Evolutionary conservation across 2,797 vertebrate species (phyloP).

Genomic region (Sparus aurata): DNA sequence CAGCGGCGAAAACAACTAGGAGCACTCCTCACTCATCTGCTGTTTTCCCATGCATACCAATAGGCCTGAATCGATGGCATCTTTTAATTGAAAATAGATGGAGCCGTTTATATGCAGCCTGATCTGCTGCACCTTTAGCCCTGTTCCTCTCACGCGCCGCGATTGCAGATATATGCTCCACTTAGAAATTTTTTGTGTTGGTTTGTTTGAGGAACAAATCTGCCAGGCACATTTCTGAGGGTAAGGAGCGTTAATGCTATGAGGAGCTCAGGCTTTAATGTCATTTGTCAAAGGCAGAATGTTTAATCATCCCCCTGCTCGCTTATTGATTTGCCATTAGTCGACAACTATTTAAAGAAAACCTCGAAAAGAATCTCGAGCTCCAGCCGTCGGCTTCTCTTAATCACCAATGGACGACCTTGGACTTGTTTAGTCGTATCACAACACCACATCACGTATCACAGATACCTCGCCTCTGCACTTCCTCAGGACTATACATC

Average conservation of each 20-base stretch:
- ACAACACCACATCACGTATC: slow-evolving; percentile 59
- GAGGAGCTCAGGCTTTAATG: slow-evolving; percentile 69
- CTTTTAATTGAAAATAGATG: slow-evolving; percentile 85
- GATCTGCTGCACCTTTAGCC: slow-evolving; percentile 74
- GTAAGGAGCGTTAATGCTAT: slow-evolving; percentile 42
- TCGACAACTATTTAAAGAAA: slow-evolving; percentile 83
- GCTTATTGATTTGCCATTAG: slow-evolving; percentile 87
- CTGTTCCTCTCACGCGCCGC: background rate
- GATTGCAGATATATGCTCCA: slow-evolving; percentile 53
- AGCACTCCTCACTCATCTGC: slow-evolving; percentile 74
- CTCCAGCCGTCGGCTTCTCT: slow-evolving; percentile 63
- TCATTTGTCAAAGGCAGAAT: slow-evolving; percentile 84
- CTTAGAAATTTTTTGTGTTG: slow-evolving; percentile 45
- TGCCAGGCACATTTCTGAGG: slow-evolving; percentile 50
- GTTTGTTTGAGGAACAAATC: slow-evolving; percentile 42
- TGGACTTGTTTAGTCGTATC: slow-evolving; percentile 74
- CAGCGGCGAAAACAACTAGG: slow-evolving; percentile 61
- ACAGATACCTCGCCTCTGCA: slow-evolving; percentile 51
- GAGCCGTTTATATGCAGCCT: slow-evolving; percentile 78
- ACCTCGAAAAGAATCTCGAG: slow-evolving; percentile 71
- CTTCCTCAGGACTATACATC: slow-evolving; percentile 65
- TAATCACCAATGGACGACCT: slow-evolving; percentile 79
- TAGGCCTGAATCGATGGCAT: slow-evolving; percentile 78
- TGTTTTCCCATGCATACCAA: slow-evolving; percentile 80
- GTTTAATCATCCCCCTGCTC: slow-evolving; percentile 83